These are phyloP conservation scores for Pterostichus niger DNA, from an alignment of 2,888 invertebrate genomes.

Conservation along the genomic window DNA sequence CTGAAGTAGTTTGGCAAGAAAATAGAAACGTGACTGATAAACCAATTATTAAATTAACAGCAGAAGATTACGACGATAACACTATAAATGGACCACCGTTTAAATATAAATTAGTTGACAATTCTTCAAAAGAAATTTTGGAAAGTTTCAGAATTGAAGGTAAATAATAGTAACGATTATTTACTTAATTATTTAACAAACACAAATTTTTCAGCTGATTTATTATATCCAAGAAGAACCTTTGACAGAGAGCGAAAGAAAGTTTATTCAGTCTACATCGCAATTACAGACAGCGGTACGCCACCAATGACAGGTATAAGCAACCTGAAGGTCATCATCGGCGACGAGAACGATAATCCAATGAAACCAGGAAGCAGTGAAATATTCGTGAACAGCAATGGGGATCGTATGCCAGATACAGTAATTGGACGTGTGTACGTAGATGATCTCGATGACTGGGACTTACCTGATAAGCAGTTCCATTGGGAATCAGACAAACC, in stretches of 20 bases:
- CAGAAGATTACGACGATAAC: constrained; percentile 91
- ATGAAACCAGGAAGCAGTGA: constrained; percentile 93
- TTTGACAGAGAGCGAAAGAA: constrained; percentile 95
- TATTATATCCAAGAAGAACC: constrained; percentile 84
- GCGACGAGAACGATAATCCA: constrained; percentile 95
- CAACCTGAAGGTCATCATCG: constrained; percentile 92
- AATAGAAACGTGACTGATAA: constrained; percentile 84
- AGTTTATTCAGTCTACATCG: constrained; percentile 92
- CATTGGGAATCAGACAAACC: constrained; percentile 82
- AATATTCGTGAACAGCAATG: constrained; percentile 97
- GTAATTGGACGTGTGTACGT: constrained; percentile 96
- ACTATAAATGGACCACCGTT: constrained; percentile 93
- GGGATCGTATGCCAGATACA: constrained; percentile 86
- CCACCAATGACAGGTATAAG: constrained; percentile 88
- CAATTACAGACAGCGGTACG: constrained; percentile 91
- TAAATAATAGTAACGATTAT: constrained; percentile 72
- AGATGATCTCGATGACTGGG: constrained; percentile 98
- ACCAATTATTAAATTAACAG: constrained; percentile 81
- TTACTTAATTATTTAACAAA: constrained; percentile 25
- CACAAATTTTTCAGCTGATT: constrained; percentile 77
- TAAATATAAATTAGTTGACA: constrained; percentile 83
- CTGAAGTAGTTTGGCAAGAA: constrained; percentile 91
- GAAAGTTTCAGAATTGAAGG: constrained; percentile 86
- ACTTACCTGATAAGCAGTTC: constrained; percentile 94
- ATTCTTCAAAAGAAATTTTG: constrained; percentile 84